These are phyloP conservation scores for Selenia dentaria DNA, from an alignment of 2,888 invertebrate genomes.

Conservation along the genomic window DNA sequence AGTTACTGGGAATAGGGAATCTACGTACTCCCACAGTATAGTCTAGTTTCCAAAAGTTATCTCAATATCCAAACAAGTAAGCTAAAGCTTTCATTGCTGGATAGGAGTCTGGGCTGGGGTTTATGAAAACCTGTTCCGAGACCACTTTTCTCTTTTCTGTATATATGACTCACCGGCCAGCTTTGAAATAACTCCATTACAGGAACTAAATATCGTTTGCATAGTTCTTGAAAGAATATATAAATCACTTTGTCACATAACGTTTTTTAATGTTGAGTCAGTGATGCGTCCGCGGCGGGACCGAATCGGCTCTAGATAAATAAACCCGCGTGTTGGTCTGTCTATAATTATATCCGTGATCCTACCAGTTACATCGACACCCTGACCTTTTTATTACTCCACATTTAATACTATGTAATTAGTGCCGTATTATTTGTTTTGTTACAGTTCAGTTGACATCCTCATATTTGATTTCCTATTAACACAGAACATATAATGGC, in stretches of 20 bases:
- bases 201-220: slow-evolving; percentile 18
- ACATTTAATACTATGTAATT: slow-evolving; percentile 46
- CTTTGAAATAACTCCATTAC: slow-evolving; percentile 18
- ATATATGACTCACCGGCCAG: slow-evolving; percentile 17
- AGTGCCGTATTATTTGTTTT: slow-evolving; percentile 6
- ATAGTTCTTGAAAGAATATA: slow-evolving; percentile 28
- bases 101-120: not conserved
- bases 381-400: slow-evolving; percentile 65
- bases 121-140: slow-evolving; percentile 16
- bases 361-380: slow-evolving; percentile 57
- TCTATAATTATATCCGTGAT: slow-evolving; percentile 67
- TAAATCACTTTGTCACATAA: slow-evolving; percentile 45
- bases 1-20: slow-evolving; percentile 4
- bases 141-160: slow-evolving; percentile 11
- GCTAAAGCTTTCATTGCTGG: slow-evolving; percentile 3
- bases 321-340: slow-evolving; percentile 70
- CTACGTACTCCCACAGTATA: not conserved
- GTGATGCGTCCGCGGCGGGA: slow-evolving; percentile 34
- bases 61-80: not conserved
- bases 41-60: not conserved
- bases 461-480: too few relatives aligned
- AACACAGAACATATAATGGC: too few relatives aligned
- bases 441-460: not conserved
- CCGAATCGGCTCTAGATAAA: slow-evolving; percentile 61
- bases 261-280: slow-evolving; percentile 39